Base-by-base conservation (phyloP, 2,797 vertebrate species). In the Aphelocoma californica region DNA sequence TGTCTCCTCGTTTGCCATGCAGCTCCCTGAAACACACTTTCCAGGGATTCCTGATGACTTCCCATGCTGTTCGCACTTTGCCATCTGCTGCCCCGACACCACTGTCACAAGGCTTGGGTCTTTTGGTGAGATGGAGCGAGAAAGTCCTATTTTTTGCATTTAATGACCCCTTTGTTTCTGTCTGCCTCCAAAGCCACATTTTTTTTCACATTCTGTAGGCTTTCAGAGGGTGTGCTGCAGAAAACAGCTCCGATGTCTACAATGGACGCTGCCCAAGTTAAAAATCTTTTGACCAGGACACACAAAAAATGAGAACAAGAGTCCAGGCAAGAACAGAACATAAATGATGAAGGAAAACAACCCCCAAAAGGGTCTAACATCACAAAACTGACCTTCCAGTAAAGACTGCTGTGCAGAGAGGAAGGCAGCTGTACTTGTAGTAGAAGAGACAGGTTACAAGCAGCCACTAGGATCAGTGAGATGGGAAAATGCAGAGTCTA, bases 51-150 rank as follows among this genome's bases (percentile, higher is more conserved):
- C 86, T 95, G 93, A 92, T 88, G 88, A 82, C 92, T 95, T 93
- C 91, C 90, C 87, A 21, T 71, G 95, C 92, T 96, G 92, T 88
- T 97, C 71, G 12, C 89, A 71, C 96, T 97, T 95, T 74, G 86
- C 97, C 97, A 97, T 97, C 97, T 98, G 98, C 96, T 96, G 56
- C 81, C 93, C 89, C 18, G 4, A 91, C 86, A 89, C 57, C 71
- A 40, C 88, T 92, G 81, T 81, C 86, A 85, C 79, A 86, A 75
- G 66, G 45, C 54, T 71, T 5, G 51, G 71, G 34, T 75, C 90
- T 86, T 88, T 3, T 21, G 67, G 32, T 53, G 62, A 95, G 61
- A 72, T 34, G 44, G 64, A 86, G 73, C 1, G 2, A 88, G 5
- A 80, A 81, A 88, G 73, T 18, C 67, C 53, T 73, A 0, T 48